A percentile compares a stretch with the other conserved stretches of the same genome.
Evolutionary conservation across 2,113 vertebrate genomes (phyloP).

Genomic region (Struthidea cinerea): DNA sequence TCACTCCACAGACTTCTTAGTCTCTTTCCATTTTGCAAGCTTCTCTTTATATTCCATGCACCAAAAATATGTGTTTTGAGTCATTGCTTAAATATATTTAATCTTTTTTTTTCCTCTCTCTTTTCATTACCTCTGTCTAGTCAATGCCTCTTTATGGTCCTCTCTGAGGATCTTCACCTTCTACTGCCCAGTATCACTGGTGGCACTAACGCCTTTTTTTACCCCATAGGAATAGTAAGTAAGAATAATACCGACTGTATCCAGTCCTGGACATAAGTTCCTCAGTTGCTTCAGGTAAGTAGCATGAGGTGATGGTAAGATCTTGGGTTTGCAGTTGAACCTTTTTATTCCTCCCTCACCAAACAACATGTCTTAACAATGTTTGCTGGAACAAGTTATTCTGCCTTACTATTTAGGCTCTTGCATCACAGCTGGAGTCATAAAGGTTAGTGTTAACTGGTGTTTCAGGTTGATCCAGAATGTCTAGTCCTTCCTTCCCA

Average conservation of each 20-base stretch:
- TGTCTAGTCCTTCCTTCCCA: neutral
- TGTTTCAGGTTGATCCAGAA: conserved; percentile 28
- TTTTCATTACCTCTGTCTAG: neutral
- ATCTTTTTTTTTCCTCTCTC: neutral
- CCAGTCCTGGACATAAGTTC: neutral
- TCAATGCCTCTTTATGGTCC: neutral
- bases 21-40: neutral
- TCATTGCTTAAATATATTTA: neutral
- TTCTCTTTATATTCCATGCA: neutral
- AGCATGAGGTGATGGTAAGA: neutral
- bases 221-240: neutral
- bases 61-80: neutral
- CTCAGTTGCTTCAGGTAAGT: neutral
- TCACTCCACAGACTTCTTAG: neutral
- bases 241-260: neutral
- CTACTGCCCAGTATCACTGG: neutral
- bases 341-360: neutral
- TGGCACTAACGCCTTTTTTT: neutral
- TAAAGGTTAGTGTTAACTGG: neutral
- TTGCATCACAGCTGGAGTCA: conserved; percentile 39
- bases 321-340: neutral
- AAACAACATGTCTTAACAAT: neutral
- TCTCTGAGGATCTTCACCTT: neutral
- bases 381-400: neutral
- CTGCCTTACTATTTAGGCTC: neutral